A percentile compares a stretch with the other conserved stretches of the same genome.
Conservation (phyloP, 1,140 invertebrate species). For the Bombus difficillimus region DNA sequence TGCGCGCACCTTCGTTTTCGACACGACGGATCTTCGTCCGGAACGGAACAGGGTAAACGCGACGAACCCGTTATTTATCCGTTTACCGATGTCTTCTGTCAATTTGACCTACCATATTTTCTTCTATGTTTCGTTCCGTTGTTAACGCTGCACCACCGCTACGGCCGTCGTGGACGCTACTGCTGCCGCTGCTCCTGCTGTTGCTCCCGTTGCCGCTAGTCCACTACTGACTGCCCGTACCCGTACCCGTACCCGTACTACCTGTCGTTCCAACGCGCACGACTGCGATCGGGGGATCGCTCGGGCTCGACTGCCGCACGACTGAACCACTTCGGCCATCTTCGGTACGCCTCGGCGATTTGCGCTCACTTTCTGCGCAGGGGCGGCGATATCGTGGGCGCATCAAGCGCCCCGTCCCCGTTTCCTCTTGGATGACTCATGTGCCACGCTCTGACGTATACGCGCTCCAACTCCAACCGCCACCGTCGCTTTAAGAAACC, state of each 20-base stretch:
- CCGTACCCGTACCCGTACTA: neutral
- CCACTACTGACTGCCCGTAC: conserved; percentile 40
- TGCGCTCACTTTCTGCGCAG: conserved; percentile 53
- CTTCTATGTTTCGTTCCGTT: conserved; percentile 16
- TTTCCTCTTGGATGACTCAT: conserved; percentile 39
- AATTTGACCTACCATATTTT: conserved; percentile 14
- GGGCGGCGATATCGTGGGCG: conserved; percentile 27
- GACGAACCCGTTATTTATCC: conserved; percentile 45
- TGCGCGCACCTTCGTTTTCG: conserved; percentile 16
- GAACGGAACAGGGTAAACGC: neutral
- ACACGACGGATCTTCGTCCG: neutral
- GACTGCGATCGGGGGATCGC: conserved; percentile 62
- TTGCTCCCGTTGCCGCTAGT: conserved; percentile 27
- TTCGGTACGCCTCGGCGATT: conserved; percentile 35
- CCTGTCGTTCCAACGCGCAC: conserved; percentile 61
- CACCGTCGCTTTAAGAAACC: conserved; percentile 23
- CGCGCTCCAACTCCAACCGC: neutral
- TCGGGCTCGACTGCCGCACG: conserved; percentile 64
- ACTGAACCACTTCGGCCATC: conserved; percentile 47
- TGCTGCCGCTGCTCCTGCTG: neutral
- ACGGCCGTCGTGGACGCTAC: neutral
- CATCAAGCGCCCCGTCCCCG: conserved; percentile 17
- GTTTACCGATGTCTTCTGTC: conserved; percentile 4
- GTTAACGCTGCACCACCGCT: conserved; percentile 13
- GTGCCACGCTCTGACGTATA: conserved; percentile 25